phyloP scores from a whole-genome alignment of 1,140 invertebrate species.

The Drosophila erecta region DNA sequence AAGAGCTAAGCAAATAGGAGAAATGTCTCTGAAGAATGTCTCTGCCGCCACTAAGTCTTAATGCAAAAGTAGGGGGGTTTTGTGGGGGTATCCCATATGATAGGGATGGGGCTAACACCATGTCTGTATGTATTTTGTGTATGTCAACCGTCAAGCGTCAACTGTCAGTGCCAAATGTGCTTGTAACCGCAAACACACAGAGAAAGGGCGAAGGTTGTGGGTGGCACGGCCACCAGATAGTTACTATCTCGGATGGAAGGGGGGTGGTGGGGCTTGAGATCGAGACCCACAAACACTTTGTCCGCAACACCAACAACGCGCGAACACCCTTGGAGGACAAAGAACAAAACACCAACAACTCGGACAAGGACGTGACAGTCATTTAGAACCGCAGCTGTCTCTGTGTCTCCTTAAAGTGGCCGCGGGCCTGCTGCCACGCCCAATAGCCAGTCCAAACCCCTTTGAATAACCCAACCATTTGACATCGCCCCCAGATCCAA shows the following conservation, averaged over 20 bases:
- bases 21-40: constrained; percentile 35
- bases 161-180: constrained; percentile 84
- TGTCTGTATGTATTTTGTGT: constrained; percentile 36
- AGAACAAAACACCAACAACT: constrained; percentile 53
- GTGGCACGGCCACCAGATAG: constrained; percentile 10
- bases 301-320: constrained; percentile 31
- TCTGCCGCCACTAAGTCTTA: constrained; percentile 39
- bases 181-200: constrained; percentile 68
- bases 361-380: constrained; percentile 82
- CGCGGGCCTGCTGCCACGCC: constrained; percentile 31
- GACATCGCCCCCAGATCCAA: constrained; percentile 1
- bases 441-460: constrained; percentile 8
- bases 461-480: constrained; percentile 12
- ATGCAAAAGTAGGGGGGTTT: constrained; percentile 31
- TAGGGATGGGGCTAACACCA: constrained; percentile 6
- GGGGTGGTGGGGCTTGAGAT: constrained; percentile 16
- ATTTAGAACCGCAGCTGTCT: constrained; percentile 76
- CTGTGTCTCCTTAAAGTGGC: constrained; percentile 67
- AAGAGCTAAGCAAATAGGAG: constrained; percentile 50
- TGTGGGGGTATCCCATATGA: not conserved
- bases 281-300: constrained; percentile 48
- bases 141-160: constrained; percentile 81
- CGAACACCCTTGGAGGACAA: constrained; percentile 28
- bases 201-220: constrained; percentile 6
- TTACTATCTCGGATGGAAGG: constrained; percentile 8